Conservation (phyloP, 2,113 vertebrate species). For the Eulacestoma nigropectus region DNA sequence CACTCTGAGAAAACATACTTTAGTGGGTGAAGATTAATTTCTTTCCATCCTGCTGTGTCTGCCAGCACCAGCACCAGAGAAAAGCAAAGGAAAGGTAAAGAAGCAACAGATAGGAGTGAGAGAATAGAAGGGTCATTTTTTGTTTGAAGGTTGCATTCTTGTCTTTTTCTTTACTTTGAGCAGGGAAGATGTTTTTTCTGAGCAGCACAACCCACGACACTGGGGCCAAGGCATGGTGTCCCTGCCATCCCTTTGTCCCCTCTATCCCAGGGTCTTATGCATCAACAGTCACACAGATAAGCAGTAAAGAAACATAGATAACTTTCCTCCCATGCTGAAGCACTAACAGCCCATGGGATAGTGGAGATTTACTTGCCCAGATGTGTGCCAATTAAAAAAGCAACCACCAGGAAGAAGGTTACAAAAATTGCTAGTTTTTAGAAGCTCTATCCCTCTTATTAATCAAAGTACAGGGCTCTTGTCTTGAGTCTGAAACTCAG, state of each 20-base stretch:
- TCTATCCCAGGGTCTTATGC: background rate
- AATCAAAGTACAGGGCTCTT: background rate
- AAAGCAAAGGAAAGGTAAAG: conserved; percentile 7
- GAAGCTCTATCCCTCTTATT: background rate
- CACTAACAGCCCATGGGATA: background rate
- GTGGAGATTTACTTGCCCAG: background rate
- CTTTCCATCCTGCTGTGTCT: background rate
- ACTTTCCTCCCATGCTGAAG: background rate
- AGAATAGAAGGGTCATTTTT: conserved; percentile 3
- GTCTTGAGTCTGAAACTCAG: background rate
- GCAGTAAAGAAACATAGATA: background rate
- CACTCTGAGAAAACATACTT: conserved; percentile 26
- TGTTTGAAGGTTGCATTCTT: background rate
- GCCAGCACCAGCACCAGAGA: background rate
- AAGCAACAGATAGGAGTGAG: background rate
- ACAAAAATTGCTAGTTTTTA: background rate
- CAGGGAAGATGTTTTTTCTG: background rate
- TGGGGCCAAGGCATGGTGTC: background rate
- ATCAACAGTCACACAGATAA: accelerated
- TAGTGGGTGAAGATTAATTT: conserved; percentile 51
- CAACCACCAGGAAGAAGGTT: background rate
- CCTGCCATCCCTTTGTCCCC: background rate
- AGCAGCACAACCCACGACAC: background rate
- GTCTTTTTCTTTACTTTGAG: background rate
- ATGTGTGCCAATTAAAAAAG: background rate